phyloP scores from a whole-genome alignment of 2,888 invertebrate species.

The Himalopsyche anomala region DNA sequence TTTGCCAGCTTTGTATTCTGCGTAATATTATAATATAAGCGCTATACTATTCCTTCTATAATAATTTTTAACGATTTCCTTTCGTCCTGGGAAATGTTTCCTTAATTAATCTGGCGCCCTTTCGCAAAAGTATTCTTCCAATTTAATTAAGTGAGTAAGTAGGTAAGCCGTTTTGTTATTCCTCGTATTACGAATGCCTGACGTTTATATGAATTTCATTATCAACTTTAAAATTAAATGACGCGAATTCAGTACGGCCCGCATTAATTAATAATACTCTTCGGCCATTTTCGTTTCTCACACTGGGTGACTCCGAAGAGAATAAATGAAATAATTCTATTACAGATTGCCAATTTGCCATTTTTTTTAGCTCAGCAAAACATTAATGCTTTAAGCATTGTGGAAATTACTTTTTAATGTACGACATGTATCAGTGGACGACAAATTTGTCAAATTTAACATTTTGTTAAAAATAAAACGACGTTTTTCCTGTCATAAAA shows the following conservation, averaged over 20 bases:
- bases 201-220: constrained; percentile 16
- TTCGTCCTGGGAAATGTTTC: background rate
- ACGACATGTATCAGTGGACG: too few relatives aligned
- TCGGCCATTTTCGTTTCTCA: background rate
- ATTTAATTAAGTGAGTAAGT: constrained; percentile 4
- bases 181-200: background rate
- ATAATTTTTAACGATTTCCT: constrained; percentile 1
- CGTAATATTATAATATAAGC: background rate
- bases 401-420: too few relatives aligned
- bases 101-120: constrained; percentile 15
- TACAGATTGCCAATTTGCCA: too few relatives aligned
- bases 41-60: background rate
- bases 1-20: background rate
- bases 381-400: too few relatives aligned
- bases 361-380: too few relatives aligned
- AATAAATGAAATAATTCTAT: too few relatives aligned
- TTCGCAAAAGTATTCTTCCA: background rate
- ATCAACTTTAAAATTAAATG: constrained; percentile 15
- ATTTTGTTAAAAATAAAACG: too few relatives aligned
- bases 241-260: background rate
- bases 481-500: too few relatives aligned
- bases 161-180: constrained; percentile 13
- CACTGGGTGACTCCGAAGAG: too few relatives aligned
- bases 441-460: too few relatives aligned
- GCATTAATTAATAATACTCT: constrained; percentile 3